phyloP scores from a whole-genome alignment of 1,140 invertebrate genomes.

The Myzus persicae region DNA sequence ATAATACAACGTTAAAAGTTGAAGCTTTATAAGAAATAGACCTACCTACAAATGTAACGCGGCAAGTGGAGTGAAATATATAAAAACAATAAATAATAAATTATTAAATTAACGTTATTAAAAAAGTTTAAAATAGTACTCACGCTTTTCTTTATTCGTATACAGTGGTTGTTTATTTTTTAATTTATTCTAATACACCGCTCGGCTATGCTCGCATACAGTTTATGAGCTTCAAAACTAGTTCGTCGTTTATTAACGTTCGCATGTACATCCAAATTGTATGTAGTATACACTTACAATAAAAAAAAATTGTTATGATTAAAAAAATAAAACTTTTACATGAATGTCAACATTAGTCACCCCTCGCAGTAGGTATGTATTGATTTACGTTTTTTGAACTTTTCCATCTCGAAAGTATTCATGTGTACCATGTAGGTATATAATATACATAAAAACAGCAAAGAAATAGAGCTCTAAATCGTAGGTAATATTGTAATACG shows the following conservation, averaged over 20 bases:
- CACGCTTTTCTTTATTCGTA: neutral
- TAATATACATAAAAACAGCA: no score
- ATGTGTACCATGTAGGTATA: neutral
- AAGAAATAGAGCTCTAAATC: no score
- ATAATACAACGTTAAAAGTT: neutral
- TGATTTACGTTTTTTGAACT: neutral
- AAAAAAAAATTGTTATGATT: neutral
- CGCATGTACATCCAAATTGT: neutral
- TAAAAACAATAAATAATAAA: neutral
- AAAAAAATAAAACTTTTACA: neutral
- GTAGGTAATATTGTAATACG: no score
- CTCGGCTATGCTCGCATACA: neutral
- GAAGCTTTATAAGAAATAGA: neutral
- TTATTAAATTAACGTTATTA: neutral
- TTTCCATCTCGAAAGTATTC: neutral
- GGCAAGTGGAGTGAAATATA: neutral
- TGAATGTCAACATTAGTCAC: neutral
- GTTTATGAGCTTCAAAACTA: neutral
- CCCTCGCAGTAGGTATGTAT: neutral
- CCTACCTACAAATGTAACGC: no score
- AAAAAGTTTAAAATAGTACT: neutral
- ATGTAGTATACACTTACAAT: neutral
- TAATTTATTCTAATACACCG: no score
- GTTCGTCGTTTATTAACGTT: neutral
- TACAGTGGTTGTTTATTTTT: neutral